Conservation (phyloP, 2,113 vertebrate species). For the Lamprologus speciosus region DNA sequence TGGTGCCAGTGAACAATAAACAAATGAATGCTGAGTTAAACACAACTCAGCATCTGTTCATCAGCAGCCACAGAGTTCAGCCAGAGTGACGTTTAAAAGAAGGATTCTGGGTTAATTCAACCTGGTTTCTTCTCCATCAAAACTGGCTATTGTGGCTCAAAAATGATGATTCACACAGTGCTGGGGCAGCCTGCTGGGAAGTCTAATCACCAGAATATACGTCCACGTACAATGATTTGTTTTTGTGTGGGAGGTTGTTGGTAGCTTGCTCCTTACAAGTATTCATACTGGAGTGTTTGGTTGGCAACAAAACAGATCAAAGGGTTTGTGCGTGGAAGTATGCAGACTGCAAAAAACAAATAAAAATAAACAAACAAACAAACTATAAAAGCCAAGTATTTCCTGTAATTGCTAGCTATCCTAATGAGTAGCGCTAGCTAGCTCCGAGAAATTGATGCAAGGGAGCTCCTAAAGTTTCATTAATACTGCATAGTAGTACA, state of each 20-base stretch:
- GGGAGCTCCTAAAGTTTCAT: background rate
- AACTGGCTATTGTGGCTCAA: background rate
- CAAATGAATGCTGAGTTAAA: background rate
- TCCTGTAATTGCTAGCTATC: background rate
- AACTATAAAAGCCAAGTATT: background rate
- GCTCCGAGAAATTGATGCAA: background rate
- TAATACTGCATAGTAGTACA: background rate
- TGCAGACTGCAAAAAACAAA: background rate
- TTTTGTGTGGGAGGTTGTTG: background rate
- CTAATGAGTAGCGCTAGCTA: background rate
- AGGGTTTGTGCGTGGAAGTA: background rate
- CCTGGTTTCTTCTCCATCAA: background rate
- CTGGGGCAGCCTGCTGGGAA: background rate
- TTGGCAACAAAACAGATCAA: background rate
- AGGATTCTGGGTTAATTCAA: background rate
- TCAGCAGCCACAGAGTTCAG: background rate
- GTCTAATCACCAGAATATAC: background rate
- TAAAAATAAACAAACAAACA: background rate
- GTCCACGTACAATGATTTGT: background rate
- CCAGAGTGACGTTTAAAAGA: background rate
- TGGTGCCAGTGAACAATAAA: slow-evolving; percentile 10
- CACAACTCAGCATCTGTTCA: background rate
- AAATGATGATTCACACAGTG: background rate
- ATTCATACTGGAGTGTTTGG: background rate
- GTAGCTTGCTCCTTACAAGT: background rate